These are phyloP conservation scores for Ctenicera cuprea DNA, from an alignment of 2,888 invertebrate genomes.

Conservation along the genomic window DNA sequence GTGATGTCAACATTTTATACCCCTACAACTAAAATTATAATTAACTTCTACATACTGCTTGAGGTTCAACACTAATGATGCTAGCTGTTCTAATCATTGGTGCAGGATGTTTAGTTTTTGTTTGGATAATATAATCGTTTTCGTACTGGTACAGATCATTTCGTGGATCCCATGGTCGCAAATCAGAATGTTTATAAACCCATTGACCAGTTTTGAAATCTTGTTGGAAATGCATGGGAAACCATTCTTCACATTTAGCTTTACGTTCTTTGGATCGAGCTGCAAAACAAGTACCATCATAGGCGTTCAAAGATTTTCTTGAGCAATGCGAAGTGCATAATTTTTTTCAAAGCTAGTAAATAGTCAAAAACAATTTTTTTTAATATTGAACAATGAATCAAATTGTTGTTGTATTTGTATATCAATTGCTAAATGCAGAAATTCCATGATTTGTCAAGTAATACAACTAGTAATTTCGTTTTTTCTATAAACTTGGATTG, in stretches of 20 bases:
- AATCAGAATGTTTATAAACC: conserved; percentile 86
- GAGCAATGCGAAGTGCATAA: too few species aligned
- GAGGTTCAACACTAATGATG: conserved; percentile 80
- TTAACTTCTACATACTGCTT: conserved; percentile 60
- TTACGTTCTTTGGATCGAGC: conserved; percentile 81
- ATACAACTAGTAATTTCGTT: too few species aligned
- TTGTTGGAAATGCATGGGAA: conserved; percentile 84
- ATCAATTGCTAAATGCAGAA: too few species aligned
- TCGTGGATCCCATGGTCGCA: conserved; percentile 91
- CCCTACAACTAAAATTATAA: background rate
- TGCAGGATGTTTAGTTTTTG: conserved; percentile 84
- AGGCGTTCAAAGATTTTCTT: too few species aligned
- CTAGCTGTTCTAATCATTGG: conserved; percentile 84
- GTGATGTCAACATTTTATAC: too few species aligned
- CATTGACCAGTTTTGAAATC: conserved; percentile 75
- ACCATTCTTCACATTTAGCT: conserved; percentile 80
- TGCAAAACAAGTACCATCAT: conserved; percentile 41
- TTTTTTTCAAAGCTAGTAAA: too few species aligned
- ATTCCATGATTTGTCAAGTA: too few species aligned
- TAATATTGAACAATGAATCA: too few species aligned
- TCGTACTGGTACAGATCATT: conserved; percentile 94
- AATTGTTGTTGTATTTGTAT: too few species aligned
- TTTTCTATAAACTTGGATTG: too few species aligned
- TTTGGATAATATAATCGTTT: conserved; percentile 85
- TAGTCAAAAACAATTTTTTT: too few species aligned